Evolutionary conservation across 2,113 vertebrate species (phyloP).

Genomic region (rat (Rattus norvegicus)): DNA sequence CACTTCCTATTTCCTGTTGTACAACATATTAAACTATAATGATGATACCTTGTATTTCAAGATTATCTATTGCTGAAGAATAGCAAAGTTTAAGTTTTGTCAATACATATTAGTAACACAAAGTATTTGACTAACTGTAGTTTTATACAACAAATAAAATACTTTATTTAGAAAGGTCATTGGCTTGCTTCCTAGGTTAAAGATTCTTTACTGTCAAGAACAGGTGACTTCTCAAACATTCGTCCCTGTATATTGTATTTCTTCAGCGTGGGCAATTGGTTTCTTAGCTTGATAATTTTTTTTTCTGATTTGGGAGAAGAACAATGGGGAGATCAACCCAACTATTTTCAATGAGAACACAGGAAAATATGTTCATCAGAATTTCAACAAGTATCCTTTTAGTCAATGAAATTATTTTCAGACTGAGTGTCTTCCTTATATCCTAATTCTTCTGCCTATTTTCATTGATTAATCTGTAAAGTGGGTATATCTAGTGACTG

Average conservation of each 20-base stretch:
- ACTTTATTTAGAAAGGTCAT: not conserved
- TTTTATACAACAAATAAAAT: not conserved
- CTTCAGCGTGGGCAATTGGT: not conserved
- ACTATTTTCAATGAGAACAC: constrained; percentile 57
- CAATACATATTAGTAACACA: not conserved
- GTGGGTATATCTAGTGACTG: not conserved
- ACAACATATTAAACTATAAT: not conserved
- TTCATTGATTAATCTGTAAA: constrained; percentile 19
- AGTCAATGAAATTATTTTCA: not conserved
- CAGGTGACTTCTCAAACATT: not conserved
- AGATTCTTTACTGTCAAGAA: constrained; percentile 23
- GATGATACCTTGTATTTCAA: not conserved
- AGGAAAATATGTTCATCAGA: not conserved
- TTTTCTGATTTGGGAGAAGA: constrained; percentile 52
- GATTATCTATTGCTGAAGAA: not conserved
- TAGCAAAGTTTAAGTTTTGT: not conserved
- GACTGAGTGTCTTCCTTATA: not conserved
- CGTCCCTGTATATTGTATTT: not conserved
- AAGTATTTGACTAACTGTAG: not conserved
- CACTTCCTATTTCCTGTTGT: constrained; percentile 26
- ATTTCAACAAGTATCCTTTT: constrained; percentile 30
- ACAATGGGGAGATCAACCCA: constrained; percentile 48
- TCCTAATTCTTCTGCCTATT: constrained; percentile 37
- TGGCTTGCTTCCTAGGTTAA: constrained; percentile 25
- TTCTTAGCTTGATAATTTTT: constrained; percentile 3